Conservation (phyloP, 53 echinoderm and acorn worm genomes). For the Actinopyga echinites region DNA sequence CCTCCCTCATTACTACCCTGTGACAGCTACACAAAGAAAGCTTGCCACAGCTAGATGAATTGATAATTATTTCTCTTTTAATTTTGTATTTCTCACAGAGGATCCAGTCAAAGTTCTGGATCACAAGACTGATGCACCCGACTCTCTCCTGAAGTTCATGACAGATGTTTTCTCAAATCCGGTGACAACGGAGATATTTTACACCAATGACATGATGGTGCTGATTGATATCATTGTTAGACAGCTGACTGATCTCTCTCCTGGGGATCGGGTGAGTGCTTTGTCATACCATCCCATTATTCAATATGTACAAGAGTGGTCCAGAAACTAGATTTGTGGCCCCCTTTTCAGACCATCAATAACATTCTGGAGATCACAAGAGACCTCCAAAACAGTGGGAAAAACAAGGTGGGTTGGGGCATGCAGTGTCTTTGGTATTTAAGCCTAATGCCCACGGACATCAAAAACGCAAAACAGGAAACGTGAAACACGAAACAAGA, state of each 20-base stretch:
- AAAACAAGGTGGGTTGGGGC: too few relatives aligned
- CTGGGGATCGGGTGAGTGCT: slow-evolving; percentile 76
- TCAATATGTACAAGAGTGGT: neutral
- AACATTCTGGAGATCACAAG: neutral
- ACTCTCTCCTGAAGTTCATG: slow-evolving; percentile 89
- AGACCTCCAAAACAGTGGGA: too few relatives aligned
- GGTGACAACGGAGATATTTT: slow-evolving; percentile 88
- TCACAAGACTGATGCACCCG: slow-evolving; percentile 71
- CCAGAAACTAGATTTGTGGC: neutral
- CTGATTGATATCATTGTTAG: slow-evolving; percentile 90
- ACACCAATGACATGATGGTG: slow-evolving; percentile 98
- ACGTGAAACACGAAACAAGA: too few relatives aligned
- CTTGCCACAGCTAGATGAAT: too few relatives aligned
- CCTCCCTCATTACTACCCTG: too few relatives aligned
- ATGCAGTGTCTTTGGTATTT: too few relatives aligned
- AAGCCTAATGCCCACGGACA: too few relatives aligned
- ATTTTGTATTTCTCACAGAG: slow-evolving; percentile 43
- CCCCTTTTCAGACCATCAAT: neutral
- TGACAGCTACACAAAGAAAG: too few relatives aligned
- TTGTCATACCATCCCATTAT: neutral
- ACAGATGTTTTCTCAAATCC: slow-evolving; percentile 83
- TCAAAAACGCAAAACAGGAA: too few relatives aligned
- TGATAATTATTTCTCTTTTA: too few relatives aligned
- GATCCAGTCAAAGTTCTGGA: slow-evolving; percentile 96
- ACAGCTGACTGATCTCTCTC: slow-evolving; percentile 78